phyloP scores from a whole-genome alignment of 2,888 invertebrate genomes.

The Nycteola revayana region DNA sequence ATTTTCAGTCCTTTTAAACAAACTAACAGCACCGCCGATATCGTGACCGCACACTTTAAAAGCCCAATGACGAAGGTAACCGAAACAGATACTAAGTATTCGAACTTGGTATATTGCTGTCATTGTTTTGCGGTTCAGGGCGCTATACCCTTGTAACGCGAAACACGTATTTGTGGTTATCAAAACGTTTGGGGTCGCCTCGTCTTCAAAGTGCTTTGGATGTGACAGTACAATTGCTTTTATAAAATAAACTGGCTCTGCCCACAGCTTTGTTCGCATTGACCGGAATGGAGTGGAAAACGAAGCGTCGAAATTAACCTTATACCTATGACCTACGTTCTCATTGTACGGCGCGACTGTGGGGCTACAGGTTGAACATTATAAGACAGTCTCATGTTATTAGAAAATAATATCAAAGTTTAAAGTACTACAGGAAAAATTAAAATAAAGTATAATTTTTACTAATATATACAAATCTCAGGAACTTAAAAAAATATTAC shows the following conservation, averaged over 20 bases:
- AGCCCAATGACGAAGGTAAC: slow-evolving; percentile 48
- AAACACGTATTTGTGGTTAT: slow-evolving; percentile 63
- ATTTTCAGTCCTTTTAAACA: not conserved
- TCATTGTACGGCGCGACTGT: no score
- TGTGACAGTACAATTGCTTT: slow-evolving; percentile 32
- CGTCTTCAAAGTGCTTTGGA: slow-evolving; percentile 40
- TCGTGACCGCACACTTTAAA: slow-evolving; percentile 39
- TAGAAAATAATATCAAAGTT: no score
- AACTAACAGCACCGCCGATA: slow-evolving; percentile 17
- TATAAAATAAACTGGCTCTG: slow-evolving; percentile 22
- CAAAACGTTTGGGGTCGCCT: slow-evolving; percentile 48
- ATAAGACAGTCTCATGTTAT: no score
- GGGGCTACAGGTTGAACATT: no score
- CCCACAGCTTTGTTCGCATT: slow-evolving; percentile 10
- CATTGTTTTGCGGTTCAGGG: slow-evolving; percentile 56
- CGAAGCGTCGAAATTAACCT: slow-evolving; percentile 10
- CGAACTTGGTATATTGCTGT: slow-evolving; percentile 61
- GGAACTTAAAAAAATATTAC: no score
- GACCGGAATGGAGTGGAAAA: slow-evolving; percentile 17
- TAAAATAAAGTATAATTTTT: no score
- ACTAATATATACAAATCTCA: no score
- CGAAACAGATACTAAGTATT: slow-evolving; percentile 49
- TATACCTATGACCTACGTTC: no score
- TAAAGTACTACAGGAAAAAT: no score
- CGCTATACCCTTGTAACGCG: slow-evolving; percentile 51